phyloP scores from a whole-genome alignment of 2,113 vertebrate species.

The Tragelaphus buxtoni region DNA sequence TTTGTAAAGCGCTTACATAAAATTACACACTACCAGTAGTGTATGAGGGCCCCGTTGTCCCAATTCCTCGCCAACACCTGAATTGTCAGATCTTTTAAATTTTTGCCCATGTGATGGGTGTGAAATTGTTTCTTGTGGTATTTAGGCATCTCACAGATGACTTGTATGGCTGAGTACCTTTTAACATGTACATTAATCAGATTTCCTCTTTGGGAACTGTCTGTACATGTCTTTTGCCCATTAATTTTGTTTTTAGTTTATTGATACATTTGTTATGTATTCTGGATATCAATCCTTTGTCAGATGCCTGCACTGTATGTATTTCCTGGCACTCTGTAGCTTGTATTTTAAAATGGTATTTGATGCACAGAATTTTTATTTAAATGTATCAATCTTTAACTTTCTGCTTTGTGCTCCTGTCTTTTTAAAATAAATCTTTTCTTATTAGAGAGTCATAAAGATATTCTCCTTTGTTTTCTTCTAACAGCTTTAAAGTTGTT shows the following conservation, averaged over 20 bases:
- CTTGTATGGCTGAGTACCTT: neutral
- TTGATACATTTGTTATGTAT: neutral
- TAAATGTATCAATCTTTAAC: neutral
- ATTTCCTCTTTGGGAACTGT: neutral
- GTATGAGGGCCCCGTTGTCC: neutral
- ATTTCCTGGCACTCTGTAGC: neutral
- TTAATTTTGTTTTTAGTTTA: neutral
- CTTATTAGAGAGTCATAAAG: neutral
- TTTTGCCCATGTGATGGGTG: neutral
- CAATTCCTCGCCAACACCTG: neutral
- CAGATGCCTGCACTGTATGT: neutral
- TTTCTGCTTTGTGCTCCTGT: neutral
- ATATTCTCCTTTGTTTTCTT: constrained; percentile 2
- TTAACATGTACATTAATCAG: neutral
- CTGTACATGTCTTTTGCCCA: neutral
- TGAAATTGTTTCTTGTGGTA: neutral
- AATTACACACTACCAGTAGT: neutral
- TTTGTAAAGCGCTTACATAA: neutral
- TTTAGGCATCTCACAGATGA: neutral
- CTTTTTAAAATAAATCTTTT: neutral
- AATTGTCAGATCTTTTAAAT: neutral
- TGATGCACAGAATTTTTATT: neutral
- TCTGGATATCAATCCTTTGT: neutral
- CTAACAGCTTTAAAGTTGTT: neutral
- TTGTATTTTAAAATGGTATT: neutral